A percentile compares a stretch with the other conserved stretches of the same genome.
Evolutionary conservation across 2,797 vertebrate species (phyloP).

Genomic region (Hyperoplus immaculatus): DNA sequence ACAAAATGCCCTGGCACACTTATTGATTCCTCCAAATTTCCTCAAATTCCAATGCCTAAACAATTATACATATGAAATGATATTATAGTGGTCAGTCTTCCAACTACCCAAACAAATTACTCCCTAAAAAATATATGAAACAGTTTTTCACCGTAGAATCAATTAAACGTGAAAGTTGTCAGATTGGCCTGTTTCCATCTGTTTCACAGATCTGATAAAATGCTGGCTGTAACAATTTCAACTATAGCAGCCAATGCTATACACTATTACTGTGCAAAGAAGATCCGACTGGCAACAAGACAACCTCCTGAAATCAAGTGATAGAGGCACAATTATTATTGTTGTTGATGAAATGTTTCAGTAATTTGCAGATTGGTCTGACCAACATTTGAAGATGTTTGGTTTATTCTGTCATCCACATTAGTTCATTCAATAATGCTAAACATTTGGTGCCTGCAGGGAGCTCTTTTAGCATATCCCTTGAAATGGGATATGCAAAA

Average conservation of each 20-base stretch:
- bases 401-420: neutral
- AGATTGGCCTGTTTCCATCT: neutral
- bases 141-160: neutral
- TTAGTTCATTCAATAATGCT: constrained; percentile 5
- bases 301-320: too few relatives aligned
- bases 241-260: too few relatives aligned
- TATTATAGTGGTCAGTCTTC: neutral
- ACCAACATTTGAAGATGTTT: neutral
- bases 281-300: too few relatives aligned
- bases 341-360: too few relatives aligned
- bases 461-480: constrained; percentile 68
- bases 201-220: too few relatives aligned
- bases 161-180: neutral
- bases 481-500: neutral
- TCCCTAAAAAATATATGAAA: neutral
- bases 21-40: neutral
- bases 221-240: too few relatives aligned
- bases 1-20: neutral
- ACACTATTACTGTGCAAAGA: too few relatives aligned
- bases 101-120: neutral
- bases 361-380: too few relatives aligned
- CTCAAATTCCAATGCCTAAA: neutral
- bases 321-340: too few relatives aligned
- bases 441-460: constrained; percentile 23
- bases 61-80: neutral